Conservation (phyloP, 2,888 invertebrate genomes). For the Antheraea assamensis region DNA sequence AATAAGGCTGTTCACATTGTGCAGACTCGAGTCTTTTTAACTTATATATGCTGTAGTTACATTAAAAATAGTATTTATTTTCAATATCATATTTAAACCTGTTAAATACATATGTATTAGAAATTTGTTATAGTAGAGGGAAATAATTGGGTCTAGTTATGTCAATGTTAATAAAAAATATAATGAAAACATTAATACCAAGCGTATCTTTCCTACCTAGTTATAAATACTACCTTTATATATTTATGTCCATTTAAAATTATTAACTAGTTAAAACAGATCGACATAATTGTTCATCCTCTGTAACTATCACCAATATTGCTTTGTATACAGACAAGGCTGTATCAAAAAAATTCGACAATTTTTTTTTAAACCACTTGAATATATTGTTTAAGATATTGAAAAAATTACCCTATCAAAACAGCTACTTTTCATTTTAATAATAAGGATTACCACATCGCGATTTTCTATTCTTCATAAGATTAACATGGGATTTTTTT, state of each 20-base stretch:
- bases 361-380: too few relatives aligned
- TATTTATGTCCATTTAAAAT: background rate
- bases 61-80: background rate
- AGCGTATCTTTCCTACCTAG: conserved; percentile 5
- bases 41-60: background rate
- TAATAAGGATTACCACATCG: too few relatives aligned
- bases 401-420: too few relatives aligned
- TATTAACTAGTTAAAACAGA: conserved; percentile 8
- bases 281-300: background rate
- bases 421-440: too few relatives aligned
- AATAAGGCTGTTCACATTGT: background rate
- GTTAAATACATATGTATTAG: background rate
- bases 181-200: background rate
- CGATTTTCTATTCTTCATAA: too few relatives aligned
- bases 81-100: background rate
- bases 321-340: background rate
- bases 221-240: conserved; percentile 5
- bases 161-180: background rate
- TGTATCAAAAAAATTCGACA: too few relatives aligned
- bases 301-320: background rate
- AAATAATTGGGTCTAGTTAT: background rate
- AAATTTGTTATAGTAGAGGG: background rate
- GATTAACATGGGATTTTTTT: too few relatives aligned
- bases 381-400: too few relatives aligned
- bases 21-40: background rate